Evolutionary conservation across 2,113 vertebrate genomes (phyloP), one percentile per base, ranked within the genome.

Genomic region (Ictidomys tridecemlineatus): DNA sequence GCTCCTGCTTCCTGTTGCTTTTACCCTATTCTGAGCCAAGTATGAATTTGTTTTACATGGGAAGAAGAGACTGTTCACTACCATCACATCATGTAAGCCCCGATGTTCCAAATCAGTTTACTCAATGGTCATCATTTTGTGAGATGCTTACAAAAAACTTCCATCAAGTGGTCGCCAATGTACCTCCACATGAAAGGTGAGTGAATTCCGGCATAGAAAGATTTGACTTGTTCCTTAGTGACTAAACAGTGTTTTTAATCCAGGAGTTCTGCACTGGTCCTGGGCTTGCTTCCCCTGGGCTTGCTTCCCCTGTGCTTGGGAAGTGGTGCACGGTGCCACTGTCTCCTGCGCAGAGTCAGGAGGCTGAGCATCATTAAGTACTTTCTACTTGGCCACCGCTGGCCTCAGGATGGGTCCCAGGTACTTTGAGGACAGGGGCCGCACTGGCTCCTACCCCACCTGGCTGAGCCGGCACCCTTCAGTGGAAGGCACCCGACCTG

Each of bases 351-450:
- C 70, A 73, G 70, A 24, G 24, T 63, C 61, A 9, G n/a, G 20
- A 76, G 24, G 74, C 13, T 28, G 37, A 30, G 74, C 22, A 76
- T 26, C 22, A 4, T 45, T 26, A 76, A 76, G 26, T 8, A 11
- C 39, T 48, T 78, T 5, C 5, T 30, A 28, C 16, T 22, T 8
- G 18, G 10, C 1, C 39, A 0, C 39, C 1, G 3, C 22, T 28
- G 2, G 16, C 5, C 26, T 0, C 26, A 0, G 0, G 51, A n/a
- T 8, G 1, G 4, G 22, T 9, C 4, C 3, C 11, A 4, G 12
- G 11, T 12, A 10, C 10, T 16, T 4, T 0, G 28, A 79, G 22
- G 13, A 4, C 6, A 0, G 16, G 13, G 14, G 9, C 1, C 0
- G 5, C 34, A 30, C 12, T 24, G 0, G 9, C 32, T 8, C 8